These are phyloP conservation scores for Erebia ligea DNA, from an alignment of 2,888 invertebrate species.

Conservation along the genomic window DNA sequence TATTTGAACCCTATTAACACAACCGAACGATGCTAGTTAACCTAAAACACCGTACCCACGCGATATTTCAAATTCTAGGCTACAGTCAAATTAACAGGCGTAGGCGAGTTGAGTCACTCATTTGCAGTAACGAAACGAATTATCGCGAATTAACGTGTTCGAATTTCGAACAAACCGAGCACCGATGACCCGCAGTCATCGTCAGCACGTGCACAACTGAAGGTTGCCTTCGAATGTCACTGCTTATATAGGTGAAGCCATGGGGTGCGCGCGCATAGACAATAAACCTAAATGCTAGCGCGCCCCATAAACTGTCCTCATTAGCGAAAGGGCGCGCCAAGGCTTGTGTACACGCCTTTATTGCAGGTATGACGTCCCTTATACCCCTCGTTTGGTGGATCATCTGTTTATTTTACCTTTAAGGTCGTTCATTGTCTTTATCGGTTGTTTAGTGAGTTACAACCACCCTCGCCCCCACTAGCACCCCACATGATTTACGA, in stretches of 20 bases:
- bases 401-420: conserved; percentile 76
- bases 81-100: conserved; percentile 68
- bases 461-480: background rate
- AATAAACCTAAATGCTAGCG: conserved; percentile 75
- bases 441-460: conserved; percentile 63
- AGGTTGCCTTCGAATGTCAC: conserved; percentile 52
- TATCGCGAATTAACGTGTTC: conserved; percentile 63
- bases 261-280: conserved; percentile 78
- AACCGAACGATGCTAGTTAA: conserved; percentile 52
- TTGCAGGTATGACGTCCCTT: conserved; percentile 60
- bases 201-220: conserved; percentile 66
- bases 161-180: conserved; percentile 36
- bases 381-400: conserved; percentile 65
- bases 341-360: conserved; percentile 72
- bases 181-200: conserved; percentile 46
- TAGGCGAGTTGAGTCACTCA: conserved; percentile 70
- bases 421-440: conserved; percentile 75
- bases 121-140: conserved; percentile 65
- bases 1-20: conserved; percentile 54
- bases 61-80: conserved; percentile 72
- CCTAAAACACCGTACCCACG: conserved; percentile 49
- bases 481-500: conserved; percentile 10
- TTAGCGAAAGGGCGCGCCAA: conserved; percentile 77
- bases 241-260: conserved; percentile 66
- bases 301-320: conserved; percentile 78